Conservation (phyloP, 30 jellyfish, hydroid and myxozoan species). For the Sanderia malayensis region DNA sequence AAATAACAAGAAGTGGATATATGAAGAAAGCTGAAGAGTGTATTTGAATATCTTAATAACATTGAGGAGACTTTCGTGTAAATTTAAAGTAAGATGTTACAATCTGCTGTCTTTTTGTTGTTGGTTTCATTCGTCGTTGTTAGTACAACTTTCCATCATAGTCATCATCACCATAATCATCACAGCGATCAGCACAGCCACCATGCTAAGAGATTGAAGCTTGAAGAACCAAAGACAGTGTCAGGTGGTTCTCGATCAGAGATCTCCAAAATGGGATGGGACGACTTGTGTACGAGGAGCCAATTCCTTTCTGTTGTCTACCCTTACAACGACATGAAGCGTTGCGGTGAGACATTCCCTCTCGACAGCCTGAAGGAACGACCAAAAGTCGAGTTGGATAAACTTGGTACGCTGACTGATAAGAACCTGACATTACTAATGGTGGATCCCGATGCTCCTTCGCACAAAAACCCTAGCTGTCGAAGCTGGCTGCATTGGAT, state of each 20-base stretch:
- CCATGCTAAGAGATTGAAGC: too few relatives aligned
- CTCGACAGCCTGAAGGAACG: slow-evolving; percentile 36
- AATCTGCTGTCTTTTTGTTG: too few relatives aligned
- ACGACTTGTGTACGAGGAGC: slow-evolving; percentile 52
- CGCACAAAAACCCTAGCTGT: slow-evolving; percentile 66
- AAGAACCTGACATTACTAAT: slow-evolving; percentile 61
- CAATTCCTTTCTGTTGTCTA: slow-evolving; percentile 54
- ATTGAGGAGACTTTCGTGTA: too few relatives aligned
- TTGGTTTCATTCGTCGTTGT: too few relatives aligned
- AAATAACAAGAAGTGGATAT: too few relatives aligned
- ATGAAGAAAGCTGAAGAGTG: too few relatives aligned
- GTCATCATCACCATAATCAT: too few relatives aligned
- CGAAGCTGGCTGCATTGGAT: slow-evolving; percentile 89
- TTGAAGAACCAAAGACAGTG: too few relatives aligned
- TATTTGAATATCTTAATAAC: too few relatives aligned
- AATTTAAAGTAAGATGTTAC: too few relatives aligned
- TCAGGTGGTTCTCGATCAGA: slow-evolving; percentile 24
- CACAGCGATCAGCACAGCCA: too few relatives aligned
- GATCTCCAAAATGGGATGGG: slow-evolving; percentile 61
- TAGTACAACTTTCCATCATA: too few relatives aligned
- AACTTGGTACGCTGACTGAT: slow-evolving; percentile 49
- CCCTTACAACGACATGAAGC: slow-evolving; percentile 48
- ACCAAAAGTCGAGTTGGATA: slow-evolving; percentile 52
- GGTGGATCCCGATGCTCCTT: slow-evolving; percentile 94
- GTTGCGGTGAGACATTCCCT: slow-evolving; percentile 54